These are phyloP conservation scores for Eremophila alpestris DNA, from an alignment of 2,797 vertebrate genomes.

Conservation along the genomic window DNA sequence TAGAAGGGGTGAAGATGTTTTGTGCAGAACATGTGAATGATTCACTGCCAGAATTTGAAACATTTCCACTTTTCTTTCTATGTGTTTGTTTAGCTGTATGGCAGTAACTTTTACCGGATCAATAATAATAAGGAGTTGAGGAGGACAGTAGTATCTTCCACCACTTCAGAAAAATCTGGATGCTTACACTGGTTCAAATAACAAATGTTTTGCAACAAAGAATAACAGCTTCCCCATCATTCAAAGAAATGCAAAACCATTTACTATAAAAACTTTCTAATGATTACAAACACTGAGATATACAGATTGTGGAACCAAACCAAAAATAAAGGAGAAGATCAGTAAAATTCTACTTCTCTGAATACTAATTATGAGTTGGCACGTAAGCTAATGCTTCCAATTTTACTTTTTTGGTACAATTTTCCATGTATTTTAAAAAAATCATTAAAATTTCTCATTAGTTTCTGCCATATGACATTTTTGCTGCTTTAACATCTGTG, in stretches of 20 bases:
- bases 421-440: accelerated
- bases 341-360: not conserved
- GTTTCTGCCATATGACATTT: not conserved
- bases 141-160: not conserved
- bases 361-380: not conserved
- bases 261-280: not conserved
- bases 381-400: not conserved
- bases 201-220: not conserved
- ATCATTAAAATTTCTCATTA: not conserved
- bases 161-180: not conserved
- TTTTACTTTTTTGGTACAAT: not conserved
- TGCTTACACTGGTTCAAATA: not conserved
- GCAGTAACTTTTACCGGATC: not conserved
- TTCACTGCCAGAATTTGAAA: not conserved
- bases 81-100: not conserved
- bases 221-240: not conserved
- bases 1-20: not conserved
- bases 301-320: not conserved
- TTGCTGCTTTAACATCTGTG: not conserved
- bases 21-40: not conserved
- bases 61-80: not conserved
- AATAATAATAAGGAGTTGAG: not conserved
- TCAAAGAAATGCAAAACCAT: not conserved
- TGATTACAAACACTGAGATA: not conserved
- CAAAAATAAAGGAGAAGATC: not conserved